Percentiles rank a stretch among this genome's conserved stretches.
Conservation (phyloP, 2,113 vertebrate genomes). For the Melanocharis versteri region DNA sequence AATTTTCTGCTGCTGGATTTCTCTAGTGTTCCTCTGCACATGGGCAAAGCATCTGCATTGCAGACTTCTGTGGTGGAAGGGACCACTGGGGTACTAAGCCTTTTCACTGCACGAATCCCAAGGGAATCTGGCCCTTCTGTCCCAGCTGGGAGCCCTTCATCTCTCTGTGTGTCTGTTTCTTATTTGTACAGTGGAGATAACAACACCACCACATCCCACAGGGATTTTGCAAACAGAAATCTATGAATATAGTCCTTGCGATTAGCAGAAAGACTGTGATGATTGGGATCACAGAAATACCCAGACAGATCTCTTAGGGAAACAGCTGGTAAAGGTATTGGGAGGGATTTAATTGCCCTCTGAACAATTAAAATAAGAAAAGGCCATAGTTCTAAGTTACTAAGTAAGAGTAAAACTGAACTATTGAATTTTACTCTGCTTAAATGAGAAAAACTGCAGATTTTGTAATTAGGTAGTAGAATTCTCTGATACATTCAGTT, state of each 20-base stretch:
- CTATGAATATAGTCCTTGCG: neutral
- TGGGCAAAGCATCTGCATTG: neutral
- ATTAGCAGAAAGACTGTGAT: neutral
- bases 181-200: slow-evolving; percentile 17
- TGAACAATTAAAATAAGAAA: slow-evolving; percentile 41
- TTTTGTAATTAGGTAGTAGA: neutral
- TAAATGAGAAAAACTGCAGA: slow-evolving; percentile 2
- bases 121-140: neutral
- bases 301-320: neutral
- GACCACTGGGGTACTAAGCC: neutral
- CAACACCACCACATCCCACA: rapidly evolving
- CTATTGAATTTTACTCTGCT: neutral
- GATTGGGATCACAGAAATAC: neutral
- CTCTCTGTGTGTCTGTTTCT: neutral
- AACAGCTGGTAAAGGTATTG: slow-evolving; percentile 14
- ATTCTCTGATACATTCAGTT: neutral
- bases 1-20: neutral
- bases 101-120: neutral
- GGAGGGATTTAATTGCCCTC: slow-evolving; percentile 22
- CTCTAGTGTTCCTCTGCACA: neutral
- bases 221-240: slow-evolving; percentile 3
- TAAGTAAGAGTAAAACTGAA: slow-evolving; percentile 3
- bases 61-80: neutral
- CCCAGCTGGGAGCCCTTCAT: neutral
- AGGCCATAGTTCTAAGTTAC: neutral